Base-by-base conservation (phyloP, 1,140 invertebrate species). In the Drosophila santomea region DNA sequence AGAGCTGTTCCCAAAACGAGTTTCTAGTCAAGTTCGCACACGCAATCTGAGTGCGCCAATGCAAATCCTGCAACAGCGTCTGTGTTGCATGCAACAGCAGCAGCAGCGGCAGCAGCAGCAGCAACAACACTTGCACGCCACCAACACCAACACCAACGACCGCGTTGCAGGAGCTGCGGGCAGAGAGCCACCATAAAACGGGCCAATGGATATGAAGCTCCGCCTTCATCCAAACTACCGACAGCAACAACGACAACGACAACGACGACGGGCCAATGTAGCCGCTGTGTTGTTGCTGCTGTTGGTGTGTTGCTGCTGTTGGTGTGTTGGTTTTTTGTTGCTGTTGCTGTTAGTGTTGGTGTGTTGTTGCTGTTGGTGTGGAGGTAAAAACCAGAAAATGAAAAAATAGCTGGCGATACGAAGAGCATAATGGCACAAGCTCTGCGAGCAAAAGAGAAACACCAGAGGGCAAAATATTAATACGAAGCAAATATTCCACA, bases 141-240 rank as follows among this genome's bases (percentile, higher is more conserved):
- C 15, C 56, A 61, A 41, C 51, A 66, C 17, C 55, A 68, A 35
- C 54, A 62, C 44, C 62, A 74, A 48, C 67, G 74, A 58, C 64
- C 47, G 41, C 74, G 74, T 60, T 58, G 56, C 61, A 79, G 61
- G 57, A 79, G 71, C 58, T 55, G 67, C 85, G 47, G 43, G 62
- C 66, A 79, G 82, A 88, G 83, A 80, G 80, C 76, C 84, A 89
- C 84, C 84, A 89, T 89, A 89, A 89, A 89, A 89, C 79, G 89
- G 59, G 79, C 89, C 89, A 91, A 91, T 91, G 89, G 81, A 80
- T 89, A 91, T 91, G 84, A 91, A 91, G 89, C 89, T 91, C 89
- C 89, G 89, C 89, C 89, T 90, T 89, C 84, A 80, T 80, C 68
- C 76, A 84, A 89, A 89, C 84, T 84, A 88, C 83, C 83, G 73